These are phyloP conservation scores for Thryonomys swinderianus DNA, from an alignment of 2,113 vertebrate species.

Conservation along the genomic window DNA sequence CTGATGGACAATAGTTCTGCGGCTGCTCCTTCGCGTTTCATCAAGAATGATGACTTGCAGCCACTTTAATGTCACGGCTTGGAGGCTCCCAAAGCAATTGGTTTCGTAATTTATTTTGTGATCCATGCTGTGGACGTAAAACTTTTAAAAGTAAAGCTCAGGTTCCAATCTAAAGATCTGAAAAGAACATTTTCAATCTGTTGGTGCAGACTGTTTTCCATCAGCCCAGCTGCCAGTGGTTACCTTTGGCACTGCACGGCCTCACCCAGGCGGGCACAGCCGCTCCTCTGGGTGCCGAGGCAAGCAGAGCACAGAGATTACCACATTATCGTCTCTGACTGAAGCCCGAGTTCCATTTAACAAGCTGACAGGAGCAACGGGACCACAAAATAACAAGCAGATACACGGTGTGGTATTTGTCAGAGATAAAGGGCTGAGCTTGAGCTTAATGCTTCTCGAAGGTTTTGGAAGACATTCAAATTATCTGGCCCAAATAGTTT, in stretches of 20 bases:
- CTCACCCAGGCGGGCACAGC: constrained; percentile 30
- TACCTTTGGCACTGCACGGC: constrained; percentile 11
- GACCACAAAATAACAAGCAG: constrained; percentile 75
- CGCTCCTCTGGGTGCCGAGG: not conserved
- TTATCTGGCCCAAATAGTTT: constrained; percentile 53
- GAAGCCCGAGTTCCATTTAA: constrained; percentile 69
- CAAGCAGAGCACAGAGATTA: constrained; percentile 59
- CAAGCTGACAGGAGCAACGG: constrained; percentile 75
- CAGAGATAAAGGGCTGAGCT: constrained; percentile 75
- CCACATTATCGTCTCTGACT: constrained; percentile 57
- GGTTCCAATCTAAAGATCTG: constrained; percentile 65
- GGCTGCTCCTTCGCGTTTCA: constrained; percentile 53
- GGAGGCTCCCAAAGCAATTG: constrained; percentile 67
- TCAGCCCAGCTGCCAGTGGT: constrained; percentile 38
- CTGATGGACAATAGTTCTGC: constrained; percentile 39
- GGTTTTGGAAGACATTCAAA: constrained; percentile 68
- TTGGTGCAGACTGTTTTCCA: constrained; percentile 54
- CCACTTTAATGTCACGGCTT: constrained; percentile 40
- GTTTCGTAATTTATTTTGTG: constrained; percentile 67
- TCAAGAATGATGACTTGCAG: constrained; percentile 49
- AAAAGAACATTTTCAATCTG: constrained; percentile 69
- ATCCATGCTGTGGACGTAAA: constrained; percentile 47
- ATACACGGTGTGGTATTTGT: constrained; percentile 72
- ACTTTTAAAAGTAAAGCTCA: constrained; percentile 68
- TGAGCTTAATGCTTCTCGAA: constrained; percentile 61